Percentiles rank a stretch among this genome's conserved stretches.
Conservation (phyloP, 2,113 vertebrate species). For the Psettodes erumei region DNA sequence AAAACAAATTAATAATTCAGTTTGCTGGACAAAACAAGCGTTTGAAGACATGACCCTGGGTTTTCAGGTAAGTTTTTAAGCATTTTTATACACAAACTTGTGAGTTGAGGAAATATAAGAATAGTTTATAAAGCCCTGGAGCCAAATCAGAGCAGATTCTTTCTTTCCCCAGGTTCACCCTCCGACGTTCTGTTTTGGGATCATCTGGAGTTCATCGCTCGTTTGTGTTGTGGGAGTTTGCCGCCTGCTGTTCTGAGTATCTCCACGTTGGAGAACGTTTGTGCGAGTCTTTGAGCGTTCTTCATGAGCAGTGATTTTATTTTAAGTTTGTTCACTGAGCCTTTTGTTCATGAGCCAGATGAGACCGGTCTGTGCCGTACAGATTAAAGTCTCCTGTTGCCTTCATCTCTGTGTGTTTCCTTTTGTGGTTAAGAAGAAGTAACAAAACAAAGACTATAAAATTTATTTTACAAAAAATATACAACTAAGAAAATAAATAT, state of each 20-base stretch:
- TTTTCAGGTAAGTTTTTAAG: no score
- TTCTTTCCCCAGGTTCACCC: conserved; percentile 27
- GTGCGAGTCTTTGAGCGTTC: not conserved
- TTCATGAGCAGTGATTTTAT: not conserved
- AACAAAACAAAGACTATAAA: not conserved
- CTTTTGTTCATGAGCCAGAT: conserved; percentile 7
- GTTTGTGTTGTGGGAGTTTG: not conserved
- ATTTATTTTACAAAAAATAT: conserved; percentile 73
- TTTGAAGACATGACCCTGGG: no score
- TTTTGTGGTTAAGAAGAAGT: not conserved
- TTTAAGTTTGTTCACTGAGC: conserved; percentile 3
- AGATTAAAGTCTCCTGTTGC: conserved; percentile 26
- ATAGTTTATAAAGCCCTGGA: no score
- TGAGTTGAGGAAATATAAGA: no score
- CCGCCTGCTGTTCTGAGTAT: conserved; percentile 22
- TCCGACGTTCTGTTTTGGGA: not conserved
- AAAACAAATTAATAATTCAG: no score
- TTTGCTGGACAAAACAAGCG: no score
- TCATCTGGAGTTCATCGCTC: not conserved
- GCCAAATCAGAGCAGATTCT: no score
- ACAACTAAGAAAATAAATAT: conserved; percentile 73
- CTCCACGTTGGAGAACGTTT: not conserved
- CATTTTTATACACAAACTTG: no score
- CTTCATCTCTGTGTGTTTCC: not conserved
- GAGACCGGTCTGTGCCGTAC: not conserved